Percentiles rank a stretch among this genome's conserved stretches.
Evolutionary conservation across 1,140 invertebrate genomes (phyloP).

Genomic region (Mesaphorura yosii): DNA sequence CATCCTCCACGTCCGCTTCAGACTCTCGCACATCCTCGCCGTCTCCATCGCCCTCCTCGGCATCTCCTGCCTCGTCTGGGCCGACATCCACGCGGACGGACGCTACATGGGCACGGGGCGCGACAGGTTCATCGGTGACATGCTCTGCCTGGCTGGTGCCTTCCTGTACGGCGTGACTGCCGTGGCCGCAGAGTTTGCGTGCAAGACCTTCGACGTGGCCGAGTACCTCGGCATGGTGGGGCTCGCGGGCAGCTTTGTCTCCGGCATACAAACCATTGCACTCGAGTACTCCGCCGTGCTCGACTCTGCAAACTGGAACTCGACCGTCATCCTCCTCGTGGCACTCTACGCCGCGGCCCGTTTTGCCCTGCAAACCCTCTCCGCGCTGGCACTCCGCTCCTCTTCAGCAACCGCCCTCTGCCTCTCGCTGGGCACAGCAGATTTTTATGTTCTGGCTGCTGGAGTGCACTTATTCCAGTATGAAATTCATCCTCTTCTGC

Average conservation of each 20-base stretch:
- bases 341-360: constrained; percentile 50
- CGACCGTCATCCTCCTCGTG: constrained; percentile 45
- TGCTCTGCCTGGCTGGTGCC: constrained; percentile 69
- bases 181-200: constrained; percentile 68
- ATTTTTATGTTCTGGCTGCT: constrained; percentile 70
- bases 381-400: constrained; percentile 60
- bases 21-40: constrained; percentile 62
- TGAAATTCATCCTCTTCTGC: constrained; percentile 68
- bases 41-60: constrained; percentile 57
- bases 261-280: constrained; percentile 55
- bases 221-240: constrained; percentile 79
- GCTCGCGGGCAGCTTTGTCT: constrained; percentile 65
- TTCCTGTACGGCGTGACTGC: constrained; percentile 69
- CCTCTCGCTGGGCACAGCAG: constrained; percentile 66
- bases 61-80: constrained; percentile 8
- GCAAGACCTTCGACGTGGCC: constrained; percentile 57
- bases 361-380: constrained; percentile 64
- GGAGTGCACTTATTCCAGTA: constrained; percentile 71
- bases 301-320: constrained; percentile 40
- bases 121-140: constrained; percentile 67
- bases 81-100: neutral
- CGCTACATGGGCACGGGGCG: constrained; percentile 43
- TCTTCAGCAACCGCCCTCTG: constrained; percentile 71
- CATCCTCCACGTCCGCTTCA: constrained; percentile 52
- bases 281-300: constrained; percentile 43